Evolutionary conservation across 2,797 vertebrate genomes (phyloP).

Genomic region (Alosa sapidissima): DNA sequence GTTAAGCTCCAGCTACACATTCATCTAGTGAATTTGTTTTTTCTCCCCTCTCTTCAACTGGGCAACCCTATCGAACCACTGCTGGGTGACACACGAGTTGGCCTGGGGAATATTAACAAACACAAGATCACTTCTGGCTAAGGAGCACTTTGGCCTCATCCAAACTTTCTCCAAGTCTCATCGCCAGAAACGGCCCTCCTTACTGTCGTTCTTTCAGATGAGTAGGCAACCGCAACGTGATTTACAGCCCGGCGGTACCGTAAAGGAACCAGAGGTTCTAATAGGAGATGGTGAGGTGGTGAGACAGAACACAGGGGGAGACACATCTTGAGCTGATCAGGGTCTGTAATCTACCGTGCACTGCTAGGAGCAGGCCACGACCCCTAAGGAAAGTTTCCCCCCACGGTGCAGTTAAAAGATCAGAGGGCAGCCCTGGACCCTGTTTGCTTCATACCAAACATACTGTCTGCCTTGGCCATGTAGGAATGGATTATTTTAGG

Average conservation of each 20-base stretch:
- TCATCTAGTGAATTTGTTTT: background rate
- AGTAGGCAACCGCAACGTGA: background rate
- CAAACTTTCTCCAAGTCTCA: background rate
- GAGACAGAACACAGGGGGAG: background rate
- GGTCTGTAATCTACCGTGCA: background rate
- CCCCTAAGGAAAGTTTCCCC: background rate
- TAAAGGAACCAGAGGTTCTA: background rate
- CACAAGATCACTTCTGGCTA: background rate
- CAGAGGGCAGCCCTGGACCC: conserved; percentile 3
- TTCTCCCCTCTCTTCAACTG: background rate
- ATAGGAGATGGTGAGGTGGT: background rate
- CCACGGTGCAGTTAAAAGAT: background rate
- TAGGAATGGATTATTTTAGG: background rate
- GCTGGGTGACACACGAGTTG: background rate
- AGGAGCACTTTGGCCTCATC: background rate
- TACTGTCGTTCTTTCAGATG: background rate
- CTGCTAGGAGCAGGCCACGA: background rate
- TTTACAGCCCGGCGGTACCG: background rate
- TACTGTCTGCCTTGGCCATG: background rate
- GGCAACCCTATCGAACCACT: background rate
- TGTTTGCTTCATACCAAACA: background rate
- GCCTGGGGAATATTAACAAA: background rate
- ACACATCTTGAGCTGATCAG: conserved; percentile 17
- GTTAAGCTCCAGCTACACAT: background rate
- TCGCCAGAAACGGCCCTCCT: background rate